phyloP scores from a whole-genome alignment of 2,797 vertebrate species.

The Acrocephalus scirpaceus region DNA sequence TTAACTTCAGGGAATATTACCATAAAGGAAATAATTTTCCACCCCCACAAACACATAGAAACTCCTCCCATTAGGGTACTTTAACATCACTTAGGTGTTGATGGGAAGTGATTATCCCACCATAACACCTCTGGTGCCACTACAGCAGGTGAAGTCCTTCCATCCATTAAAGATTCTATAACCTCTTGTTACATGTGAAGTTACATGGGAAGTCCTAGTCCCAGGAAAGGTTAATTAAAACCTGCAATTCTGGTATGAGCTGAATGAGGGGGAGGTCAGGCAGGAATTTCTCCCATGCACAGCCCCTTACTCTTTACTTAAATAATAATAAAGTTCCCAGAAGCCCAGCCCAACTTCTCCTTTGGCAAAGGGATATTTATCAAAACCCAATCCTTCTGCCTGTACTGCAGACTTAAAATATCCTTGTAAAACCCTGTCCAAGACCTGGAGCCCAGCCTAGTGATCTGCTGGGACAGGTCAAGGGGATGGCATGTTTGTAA shows the following conservation, averaged over 20 bases:
- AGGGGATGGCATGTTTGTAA: neutral
- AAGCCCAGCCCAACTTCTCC: neutral
- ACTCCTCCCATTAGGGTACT: neutral
- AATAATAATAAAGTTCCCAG: neutral
- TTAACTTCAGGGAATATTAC: constrained; percentile 9
- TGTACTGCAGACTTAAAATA: neutral
- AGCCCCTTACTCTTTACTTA: neutral
- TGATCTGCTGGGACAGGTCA: neutral
- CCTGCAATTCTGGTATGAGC: neutral
- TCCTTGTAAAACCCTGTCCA: accelerated
- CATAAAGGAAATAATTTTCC: constrained; percentile 24
- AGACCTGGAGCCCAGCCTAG: neutral
- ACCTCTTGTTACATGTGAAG: neutral
- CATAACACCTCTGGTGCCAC: neutral
- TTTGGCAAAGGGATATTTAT: neutral
- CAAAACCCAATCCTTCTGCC: neutral
- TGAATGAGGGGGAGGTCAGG: neutral
- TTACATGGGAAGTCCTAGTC: neutral
- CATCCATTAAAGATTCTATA: neutral
- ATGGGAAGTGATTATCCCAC: neutral
- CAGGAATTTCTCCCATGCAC: neutral
- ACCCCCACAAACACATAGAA: neutral
- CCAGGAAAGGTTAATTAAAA: constrained; percentile 39
- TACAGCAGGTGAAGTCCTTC: neutral
- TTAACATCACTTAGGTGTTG: neutral